Evolutionary conservation across 2,797 vertebrate genomes (phyloP), one percentile per base, ranked within the genome.

Genomic region (Aphelocoma californica): DNA sequence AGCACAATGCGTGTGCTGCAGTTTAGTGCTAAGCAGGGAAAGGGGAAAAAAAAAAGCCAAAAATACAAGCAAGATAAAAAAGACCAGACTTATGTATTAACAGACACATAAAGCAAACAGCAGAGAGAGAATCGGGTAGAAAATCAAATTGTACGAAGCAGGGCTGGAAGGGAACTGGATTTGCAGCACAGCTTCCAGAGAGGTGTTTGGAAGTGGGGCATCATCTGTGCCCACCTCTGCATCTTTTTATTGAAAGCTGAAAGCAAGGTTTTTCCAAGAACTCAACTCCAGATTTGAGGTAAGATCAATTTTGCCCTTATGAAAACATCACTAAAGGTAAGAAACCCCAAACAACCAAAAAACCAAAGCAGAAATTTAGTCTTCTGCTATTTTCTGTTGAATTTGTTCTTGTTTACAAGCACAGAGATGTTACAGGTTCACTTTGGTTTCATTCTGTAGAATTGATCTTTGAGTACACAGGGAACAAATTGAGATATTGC

Each of bases 61-160:
- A 94, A 95, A 93, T 88, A 86, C 73, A 62, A 88, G 85, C 24
- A 75, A 74, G 48, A 81, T 96, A 56, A 73, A 89, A 96, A 83
- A 81, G 77, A 94, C 86, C n/a, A 89, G 67, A 88, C 64, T 95
- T 89, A 38, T n/a, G 53, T 90, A 92, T 94, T 96, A 96, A 72
- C 78, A 87, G 93, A 83, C 78, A 85, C 83, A 93, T 77, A 89
- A 93, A 93, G 64, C 74, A 90, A 87, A 81, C 28, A 93, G 65
- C 64, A 89, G 80, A 90, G 56, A 79, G 45, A 79, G 45, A 87
- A 92, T 82, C 29, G 21, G 65, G 58, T 74, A 64, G 84, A 80
- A 96, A 96, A 92, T 87, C 12, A 1, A 38, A 67, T 29, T 71
- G 74, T 71, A 58, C 14, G 64, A 81, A 87, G 56, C 53, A 57